A percentile compares a stretch with the other conserved stretches of the same genome.
These are phyloP conservation scores for Gastrophryne carolinensis DNA, from an alignment of 2,797 vertebrate species.

Conservation along the genomic window DNA sequence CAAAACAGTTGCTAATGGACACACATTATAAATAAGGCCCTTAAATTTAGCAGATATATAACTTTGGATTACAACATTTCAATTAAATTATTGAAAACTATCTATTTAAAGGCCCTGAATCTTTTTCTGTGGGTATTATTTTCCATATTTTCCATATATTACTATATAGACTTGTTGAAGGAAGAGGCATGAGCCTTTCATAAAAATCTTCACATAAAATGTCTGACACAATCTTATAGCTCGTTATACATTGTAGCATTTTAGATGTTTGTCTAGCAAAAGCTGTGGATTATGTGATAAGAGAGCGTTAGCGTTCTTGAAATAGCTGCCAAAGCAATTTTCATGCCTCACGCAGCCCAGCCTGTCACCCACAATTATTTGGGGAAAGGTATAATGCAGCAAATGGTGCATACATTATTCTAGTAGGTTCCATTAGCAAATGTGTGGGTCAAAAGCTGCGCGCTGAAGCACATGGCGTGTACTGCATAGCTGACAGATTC, in stretches of 20 bases:
- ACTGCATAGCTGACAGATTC: not conserved
- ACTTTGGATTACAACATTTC: too few species aligned
- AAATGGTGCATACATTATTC: conserved; percentile 34
- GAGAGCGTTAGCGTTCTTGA: conserved; percentile 5
- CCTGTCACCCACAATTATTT: conserved; percentile 32
- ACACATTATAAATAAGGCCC: too few species aligned
- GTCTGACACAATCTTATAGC: not conserved
- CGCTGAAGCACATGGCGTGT: not conserved
- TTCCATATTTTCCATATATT: too few species aligned
- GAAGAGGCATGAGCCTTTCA: too few species aligned
- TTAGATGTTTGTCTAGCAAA: not conserved
- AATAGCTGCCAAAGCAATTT: conserved; percentile 24
- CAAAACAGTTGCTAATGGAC: too few species aligned
- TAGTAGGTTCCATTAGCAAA: conserved; percentile 14
- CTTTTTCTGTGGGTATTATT: too few species aligned
- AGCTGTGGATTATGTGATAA: not conserved
- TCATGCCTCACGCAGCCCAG: conserved; percentile 19
- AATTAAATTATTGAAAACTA: too few species aligned
- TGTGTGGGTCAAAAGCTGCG: not conserved
- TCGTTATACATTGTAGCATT: not conserved
- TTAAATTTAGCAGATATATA: too few species aligned
- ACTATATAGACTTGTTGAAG: too few species aligned
- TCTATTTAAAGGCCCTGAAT: too few species aligned
- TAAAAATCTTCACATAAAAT: not conserved
- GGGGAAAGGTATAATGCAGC: conserved; percentile 24